Base-by-base conservation (phyloP, 2,888 invertebrate genomes). In the Drosophila affinis region DNA sequence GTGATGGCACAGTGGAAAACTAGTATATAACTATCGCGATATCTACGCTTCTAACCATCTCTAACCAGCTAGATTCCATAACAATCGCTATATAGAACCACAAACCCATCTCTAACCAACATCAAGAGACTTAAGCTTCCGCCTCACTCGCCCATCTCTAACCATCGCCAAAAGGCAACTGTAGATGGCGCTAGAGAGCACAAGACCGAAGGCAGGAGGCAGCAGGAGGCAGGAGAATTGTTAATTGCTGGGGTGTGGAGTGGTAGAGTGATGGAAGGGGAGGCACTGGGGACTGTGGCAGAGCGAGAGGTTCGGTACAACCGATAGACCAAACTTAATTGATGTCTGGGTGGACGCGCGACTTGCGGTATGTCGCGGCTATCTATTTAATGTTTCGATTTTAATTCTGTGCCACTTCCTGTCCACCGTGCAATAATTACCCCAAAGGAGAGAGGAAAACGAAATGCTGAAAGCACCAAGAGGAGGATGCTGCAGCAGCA, bases 341-440 rank as follows among this genome's bases (percentile, higher is more conserved):
- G 75, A 75, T 74, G 57, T 59, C 71, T 44, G 39, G 29, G 60
- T 39, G 39, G 39, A 39, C 39, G 49, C 53, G 60, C 47, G 58
- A 52, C 48, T 32, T 44, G 59, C 58, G 72, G 72, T 63, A 69
- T 65, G 71, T 67, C 71, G 39, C 39, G 72, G 76, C 74, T 83
- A 83, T 83, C 81, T 84, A 72, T 83, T 87, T 84, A 83, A 83
- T 87, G 83, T 78, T 84, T 76, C 74, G 69, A 70, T 73, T 84
- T 83, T 75, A 84, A 87, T 83, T 84, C 81, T 73, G 62, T 69
- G 65, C 56, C 87, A 79, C 81, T 87, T 83, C 81, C 83, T 84
- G 83, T 61, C 39, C 73, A 67, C 53, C 62, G 56, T 21, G 73
- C 57, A 48, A 59, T 78, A 83, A 83, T 82, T 83, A 86, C 63